Conservation (phyloP, 1,140 invertebrate genomes). For the Coboldia fuscipes region DNA sequence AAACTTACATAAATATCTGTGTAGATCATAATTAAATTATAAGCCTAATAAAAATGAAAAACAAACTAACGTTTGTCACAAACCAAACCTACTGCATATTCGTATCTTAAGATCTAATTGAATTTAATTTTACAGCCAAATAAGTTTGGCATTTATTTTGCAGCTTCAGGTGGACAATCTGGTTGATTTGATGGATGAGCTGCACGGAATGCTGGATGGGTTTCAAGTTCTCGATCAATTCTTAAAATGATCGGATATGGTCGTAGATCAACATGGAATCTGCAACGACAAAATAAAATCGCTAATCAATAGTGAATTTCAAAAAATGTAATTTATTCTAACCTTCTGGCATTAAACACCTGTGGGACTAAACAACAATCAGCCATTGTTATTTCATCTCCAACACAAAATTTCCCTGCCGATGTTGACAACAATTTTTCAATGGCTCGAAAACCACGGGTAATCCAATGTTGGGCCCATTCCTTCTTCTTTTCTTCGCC, state of each 20-base stretch:
- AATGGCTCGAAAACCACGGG: slow-evolving; percentile 66
- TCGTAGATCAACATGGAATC: slow-evolving; percentile 77
- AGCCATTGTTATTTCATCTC: slow-evolving; percentile 68
- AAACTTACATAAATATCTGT: too few species aligned
- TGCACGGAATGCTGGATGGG: slow-evolving; percentile 68
- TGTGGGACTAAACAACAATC: slow-evolving; percentile 92
- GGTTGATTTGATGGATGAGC: slow-evolving; percentile 76
- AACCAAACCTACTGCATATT: too few species aligned
- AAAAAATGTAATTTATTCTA: slow-evolving; percentile 6
- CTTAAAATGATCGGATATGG: slow-evolving; percentile 74
- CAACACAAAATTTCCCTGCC: slow-evolving; percentile 85
- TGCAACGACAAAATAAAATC: slow-evolving; percentile 15
- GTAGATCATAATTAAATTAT: too few species aligned
- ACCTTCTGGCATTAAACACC: slow-evolving; percentile 73
- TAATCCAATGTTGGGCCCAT: slow-evolving; percentile 89
- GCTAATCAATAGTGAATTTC: slow-evolving; percentile 1
- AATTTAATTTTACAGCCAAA: too few species aligned
- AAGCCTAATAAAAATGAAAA: too few species aligned
- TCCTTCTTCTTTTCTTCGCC: slow-evolving; percentile 69
- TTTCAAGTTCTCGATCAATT: slow-evolving; percentile 67
- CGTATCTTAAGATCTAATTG: too few species aligned
- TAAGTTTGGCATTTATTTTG: too few species aligned
- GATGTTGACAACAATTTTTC: slow-evolving; percentile 67
- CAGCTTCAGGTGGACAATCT: slow-evolving; percentile 71
- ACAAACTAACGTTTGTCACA: too few species aligned